phyloP scores from a whole-genome alignment of 2,797 vertebrate species.

The Enoplosus armatus region DNA sequence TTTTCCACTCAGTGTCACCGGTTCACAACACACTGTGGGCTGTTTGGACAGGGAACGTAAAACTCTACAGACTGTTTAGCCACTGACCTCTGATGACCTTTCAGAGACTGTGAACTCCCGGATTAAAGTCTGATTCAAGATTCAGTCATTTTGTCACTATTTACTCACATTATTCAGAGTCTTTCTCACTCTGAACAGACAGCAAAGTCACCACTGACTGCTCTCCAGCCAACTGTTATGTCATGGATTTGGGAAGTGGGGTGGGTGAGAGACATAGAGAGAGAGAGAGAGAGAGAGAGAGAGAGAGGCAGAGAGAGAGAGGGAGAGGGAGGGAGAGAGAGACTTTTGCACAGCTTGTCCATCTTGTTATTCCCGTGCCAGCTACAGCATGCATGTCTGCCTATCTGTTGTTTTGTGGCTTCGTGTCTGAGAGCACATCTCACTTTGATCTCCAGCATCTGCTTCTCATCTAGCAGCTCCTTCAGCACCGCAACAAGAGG shows the following conservation, averaged over 20 bases:
- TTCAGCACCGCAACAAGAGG: conserved; percentile 50
- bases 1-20: conserved; percentile 66
- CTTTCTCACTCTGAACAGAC: conserved; percentile 23
- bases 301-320: conserved; percentile 33
- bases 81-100: conserved; percentile 23
- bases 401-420: conserved; percentile 66
- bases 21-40: conserved; percentile 27
- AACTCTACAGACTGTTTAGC: conserved; percentile 38
- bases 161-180: not conserved
- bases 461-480: conserved; percentile 55
- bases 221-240: conserved; percentile 70
- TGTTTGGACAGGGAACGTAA: conserved; percentile 37
- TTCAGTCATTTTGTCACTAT: not conserved
- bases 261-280: conserved; percentile 40
- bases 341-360: conserved; percentile 63
- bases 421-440: conserved; percentile 62
- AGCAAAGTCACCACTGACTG: conserved; percentile 58
- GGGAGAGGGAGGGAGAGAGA: conserved; percentile 25
- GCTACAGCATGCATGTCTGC: conserved; percentile 70
- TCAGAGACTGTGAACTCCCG: not conserved
- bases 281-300: conserved; percentile 20
- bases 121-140: conserved; percentile 33
- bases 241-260: conserved; percentile 72
- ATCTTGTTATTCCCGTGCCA: conserved; percentile 71
- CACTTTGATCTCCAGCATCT: conserved; percentile 53